A percentile compares a stretch with the other conserved stretches of the same genome.
phyloP scores from a whole-genome alignment of 2,888 invertebrate species.

The Mimas tiliae region DNA sequence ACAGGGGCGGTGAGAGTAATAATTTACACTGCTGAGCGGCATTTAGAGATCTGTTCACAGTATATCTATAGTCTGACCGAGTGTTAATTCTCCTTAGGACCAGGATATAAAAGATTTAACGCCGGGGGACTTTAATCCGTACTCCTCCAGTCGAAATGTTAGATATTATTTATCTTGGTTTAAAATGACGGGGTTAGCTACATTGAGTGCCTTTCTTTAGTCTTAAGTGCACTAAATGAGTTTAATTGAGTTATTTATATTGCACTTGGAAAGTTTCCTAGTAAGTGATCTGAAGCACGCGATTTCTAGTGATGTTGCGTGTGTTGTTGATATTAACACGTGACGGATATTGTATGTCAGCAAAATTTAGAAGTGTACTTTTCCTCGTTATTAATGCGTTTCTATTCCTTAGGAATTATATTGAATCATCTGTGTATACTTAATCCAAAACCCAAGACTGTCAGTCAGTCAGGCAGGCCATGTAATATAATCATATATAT shows the following conservation, averaged over 20 bases:
- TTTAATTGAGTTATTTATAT: slow-evolving; percentile 19
- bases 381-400: neutral
- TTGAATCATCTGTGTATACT: too few species aligned
- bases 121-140: slow-evolving; percentile 32
- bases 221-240: slow-evolving; percentile 19
- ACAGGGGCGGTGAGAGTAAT: slow-evolving; percentile 60
- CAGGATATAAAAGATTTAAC: slow-evolving; percentile 49
- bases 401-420: too few species aligned
- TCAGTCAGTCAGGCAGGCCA: too few species aligned
- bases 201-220: slow-evolving; percentile 23
- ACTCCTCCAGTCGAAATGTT: slow-evolving; percentile 30
- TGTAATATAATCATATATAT: too few species aligned
- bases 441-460: too few species aligned
- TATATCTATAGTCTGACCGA: slow-evolving; percentile 53
- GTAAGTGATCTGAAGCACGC: slow-evolving; percentile 1
- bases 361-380: neutral
- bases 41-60: slow-evolving; percentile 62
- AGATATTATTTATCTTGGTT: slow-evolving; percentile 39
- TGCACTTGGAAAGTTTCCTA: neutral
- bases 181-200: slow-evolving; percentile 32
- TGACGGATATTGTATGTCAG: neutral
- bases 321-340: slow-evolving; percentile 1
- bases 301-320: slow-evolving; percentile 5
- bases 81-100: slow-evolving; percentile 48
- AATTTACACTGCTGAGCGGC: slow-evolving; percentile 61